Conservation (phyloP, 2,113 vertebrate species). For the Pseudopodoces humilis region DNA sequence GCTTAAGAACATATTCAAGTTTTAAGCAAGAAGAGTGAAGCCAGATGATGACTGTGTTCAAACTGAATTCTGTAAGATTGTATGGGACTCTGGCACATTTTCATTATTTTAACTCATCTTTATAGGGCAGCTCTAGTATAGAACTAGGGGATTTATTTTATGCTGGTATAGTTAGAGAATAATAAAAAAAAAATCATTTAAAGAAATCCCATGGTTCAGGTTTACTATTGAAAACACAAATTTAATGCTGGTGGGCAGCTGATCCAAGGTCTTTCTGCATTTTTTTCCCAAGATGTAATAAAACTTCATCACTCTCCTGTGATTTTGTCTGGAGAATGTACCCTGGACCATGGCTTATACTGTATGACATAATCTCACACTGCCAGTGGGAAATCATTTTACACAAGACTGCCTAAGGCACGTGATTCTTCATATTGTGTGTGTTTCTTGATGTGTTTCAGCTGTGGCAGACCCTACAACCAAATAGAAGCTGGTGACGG, state of each 20-base stretch:
- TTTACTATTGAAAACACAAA: not conserved
- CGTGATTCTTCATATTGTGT: not conserved
- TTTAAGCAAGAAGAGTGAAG: not conserved
- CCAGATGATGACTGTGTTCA: not conserved
- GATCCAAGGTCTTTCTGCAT: not conserved
- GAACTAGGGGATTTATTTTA: not conserved
- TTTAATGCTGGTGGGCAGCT: not conserved
- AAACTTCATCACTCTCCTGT: not conserved
- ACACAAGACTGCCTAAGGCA: not conserved
- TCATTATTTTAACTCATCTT: not conserved
- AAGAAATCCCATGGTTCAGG: not conserved
- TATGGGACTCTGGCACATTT: not conserved
- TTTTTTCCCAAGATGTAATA: not conserved
- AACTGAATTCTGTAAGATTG: not conserved
- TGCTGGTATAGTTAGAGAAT: not conserved
- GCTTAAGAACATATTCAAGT: not conserved
- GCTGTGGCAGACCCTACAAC: conserved; percentile 91
- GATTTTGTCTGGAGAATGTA: not conserved
- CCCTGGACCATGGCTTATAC: not conserved
- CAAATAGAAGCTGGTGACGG: conserved; percentile 78
- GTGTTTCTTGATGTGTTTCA: conserved; percentile 65
- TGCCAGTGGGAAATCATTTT: not conserved
- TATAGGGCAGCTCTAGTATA: not conserved
- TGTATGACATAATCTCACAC: not conserved
- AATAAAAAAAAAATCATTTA: not conserved